Percentiles rank a stretch among this genome's conserved stretches.
Conservation (phyloP, 2,797 vertebrate species). For the Gymnoscopelus microlampas region DNA sequence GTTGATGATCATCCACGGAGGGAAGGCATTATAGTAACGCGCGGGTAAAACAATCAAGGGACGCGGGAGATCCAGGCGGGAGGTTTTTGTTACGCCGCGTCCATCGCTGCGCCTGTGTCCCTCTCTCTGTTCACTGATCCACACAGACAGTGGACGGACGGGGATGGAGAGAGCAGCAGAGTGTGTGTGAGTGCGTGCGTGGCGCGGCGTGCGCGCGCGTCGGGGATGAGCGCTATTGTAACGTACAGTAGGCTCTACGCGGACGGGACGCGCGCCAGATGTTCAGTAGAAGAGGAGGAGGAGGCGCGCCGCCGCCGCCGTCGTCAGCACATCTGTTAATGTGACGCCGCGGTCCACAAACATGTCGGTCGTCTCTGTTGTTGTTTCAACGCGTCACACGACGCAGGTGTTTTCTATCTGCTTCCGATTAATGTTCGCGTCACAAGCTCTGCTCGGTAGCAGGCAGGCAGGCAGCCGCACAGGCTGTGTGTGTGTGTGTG, state of each 20-base stretch:
- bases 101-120: neutral
- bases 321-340: neutral
- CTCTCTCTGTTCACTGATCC: no score
- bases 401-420: no score
- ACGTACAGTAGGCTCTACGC: no score
- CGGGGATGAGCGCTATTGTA: no score
- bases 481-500: no score
- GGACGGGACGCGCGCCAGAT: conserved; percentile 57
- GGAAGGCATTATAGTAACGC: neutral
- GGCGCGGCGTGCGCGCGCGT: conserved; percentile 4
- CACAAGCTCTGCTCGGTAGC: no score
- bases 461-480: no score
- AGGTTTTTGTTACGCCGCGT: neutral
- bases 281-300: conserved; percentile 24
- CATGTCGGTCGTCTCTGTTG: neutral
- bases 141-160: no score
- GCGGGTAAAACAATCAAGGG: neutral
- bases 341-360: neutral
- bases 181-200: neutral
- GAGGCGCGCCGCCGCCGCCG: conserved; percentile 15
- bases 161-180: neutral
- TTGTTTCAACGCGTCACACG: no score
- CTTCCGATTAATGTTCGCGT: no score
- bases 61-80: neutral
- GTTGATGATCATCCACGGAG: neutral